Base-by-base conservation (phyloP, 2,888 invertebrate genomes). In the Aleiodes alternator region DNA sequence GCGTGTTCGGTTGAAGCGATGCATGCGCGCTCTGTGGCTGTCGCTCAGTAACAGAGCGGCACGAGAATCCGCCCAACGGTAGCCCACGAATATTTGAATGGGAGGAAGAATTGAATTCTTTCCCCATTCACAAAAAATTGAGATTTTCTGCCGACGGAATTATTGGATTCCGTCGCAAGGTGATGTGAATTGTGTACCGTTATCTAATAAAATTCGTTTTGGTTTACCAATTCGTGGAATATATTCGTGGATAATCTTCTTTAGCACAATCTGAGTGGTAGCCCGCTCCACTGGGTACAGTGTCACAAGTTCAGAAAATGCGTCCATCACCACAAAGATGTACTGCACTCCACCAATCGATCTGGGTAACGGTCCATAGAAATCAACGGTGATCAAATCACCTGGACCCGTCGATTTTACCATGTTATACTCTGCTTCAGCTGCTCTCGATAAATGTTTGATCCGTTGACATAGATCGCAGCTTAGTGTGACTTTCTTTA, bases 341-440 rank as follows among this genome's bases (percentile, higher is more conserved):
- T 78, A 80, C 23, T 78, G 75, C 3, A 72, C 69, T 7, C 78
- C 75, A 3, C 78, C 77, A 34, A 38, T 56, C 0, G 71, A 70
- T 0, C 7, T 51, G 1, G 77, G 79, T 0, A 79, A 31, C 11
- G 80, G 79, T 0, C 76, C 80, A 74, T 79, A 80, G 56, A 72
- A 80, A 75, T 80, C 79, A 0, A 78, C 69, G 0, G 77, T 74
- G 1, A 79, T 56, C 0, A 79, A 23, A 1, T 80, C 78, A 11
- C 66, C 61, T 14, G 77, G 78, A 11, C 43, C n/a, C 1, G 34
- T n/a, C 0, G 77, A n/a, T 4, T 53, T 38, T 0, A 79, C 64
- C 34, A 68, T 51, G 9, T 73, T 48, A 48, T 64, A 78, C 7
- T 72, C 69, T 0, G 72, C 76, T 61, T 76, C 69, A 66, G 59